Evolutionary conservation across 2,797 vertebrate species (phyloP), one percentile per base, ranked within the genome.

Genomic region (Hybognathus amarus): DNA sequence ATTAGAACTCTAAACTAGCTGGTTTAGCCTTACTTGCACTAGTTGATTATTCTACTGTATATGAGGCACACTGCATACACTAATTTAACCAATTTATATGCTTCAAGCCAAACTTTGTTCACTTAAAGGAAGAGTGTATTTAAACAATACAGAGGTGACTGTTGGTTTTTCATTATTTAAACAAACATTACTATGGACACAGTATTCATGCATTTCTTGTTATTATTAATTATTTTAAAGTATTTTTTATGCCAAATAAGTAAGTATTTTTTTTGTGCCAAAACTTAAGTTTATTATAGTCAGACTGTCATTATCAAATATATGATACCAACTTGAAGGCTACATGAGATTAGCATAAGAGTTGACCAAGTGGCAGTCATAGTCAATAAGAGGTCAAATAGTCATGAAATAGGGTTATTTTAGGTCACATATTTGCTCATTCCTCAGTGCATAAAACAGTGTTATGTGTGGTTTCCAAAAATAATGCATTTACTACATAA

Each of bases 401-500:
- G 70, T 83, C 88, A 87, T 89, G 85, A 87, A 89, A 87, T 86
- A 68, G 78, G 83, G 54, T 86, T 86, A 83, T 83, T 86, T 86
- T 76, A 84, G 83, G 82, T 86, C 83, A 86, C 63, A 79, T 87
- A 80, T 87, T 81, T 81, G 52, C 83, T 87, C 85, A 81, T 86
- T 71, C 59, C 77, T 85, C 79, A 87, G 79, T 86, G 86, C 88
- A 89, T 87, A 85, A 89, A 89, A 89, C 68, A 83, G 64, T 24
- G 64, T 86, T 88, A 85, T 85, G 73, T 87, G 77, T 73, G 82
- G 70, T 91, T 92, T 93, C 87, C 90, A 91, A 93, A 92, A 93
- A 87, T 91, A 94, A 95, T 94, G 93, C 91, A 92, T 93, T 94
- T 93, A 88, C 93, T 90, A 90, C 90, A 90, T 91, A 90, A 92